A percentile compares a stretch with the other conserved stretches of the same genome.
Conservation (phyloP, 1,140 invertebrate genomes). For the Neodiprion lecontei region DNA sequence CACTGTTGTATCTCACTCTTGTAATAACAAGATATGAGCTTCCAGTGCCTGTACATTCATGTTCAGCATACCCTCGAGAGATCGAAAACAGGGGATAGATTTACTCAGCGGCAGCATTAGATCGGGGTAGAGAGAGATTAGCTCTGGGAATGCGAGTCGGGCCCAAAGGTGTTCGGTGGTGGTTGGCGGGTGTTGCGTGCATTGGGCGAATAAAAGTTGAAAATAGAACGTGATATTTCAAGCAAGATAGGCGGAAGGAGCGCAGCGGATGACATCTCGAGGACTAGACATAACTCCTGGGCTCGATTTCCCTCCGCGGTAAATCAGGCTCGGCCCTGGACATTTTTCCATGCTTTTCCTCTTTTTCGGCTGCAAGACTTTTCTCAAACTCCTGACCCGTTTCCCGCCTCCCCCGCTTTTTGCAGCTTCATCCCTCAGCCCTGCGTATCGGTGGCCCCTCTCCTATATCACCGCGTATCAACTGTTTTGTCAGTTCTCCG, state of each 20-base stretch:
- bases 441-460: conserved; percentile 41
- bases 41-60: no score
- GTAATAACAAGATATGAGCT: no score
- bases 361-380: conserved; percentile 19
- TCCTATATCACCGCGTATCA: conserved; percentile 58
- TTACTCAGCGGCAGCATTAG: no score
- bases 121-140: background rate
- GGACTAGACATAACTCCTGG: conserved; percentile 1
- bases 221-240: conserved; percentile 8
- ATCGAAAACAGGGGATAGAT: no score
- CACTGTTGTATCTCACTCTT: no score
- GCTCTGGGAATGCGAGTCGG: background rate
- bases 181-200: background rate
- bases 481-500: conserved; percentile 60
- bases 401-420: conserved; percentile 29
- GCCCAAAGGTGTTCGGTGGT: background rate
- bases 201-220: background rate
- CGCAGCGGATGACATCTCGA: conserved; percentile 6
- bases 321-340: conserved; percentile 18
- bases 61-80: no score
- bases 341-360: conserved; percentile 22
- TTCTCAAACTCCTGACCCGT: conserved; percentile 13
- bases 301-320: conserved; percentile 17
- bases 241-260: background rate
- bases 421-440: conserved; percentile 40